Evolutionary conservation across 2,797 vertebrate species (phyloP).

Genomic region (Anisognathus igniventris): DNA sequence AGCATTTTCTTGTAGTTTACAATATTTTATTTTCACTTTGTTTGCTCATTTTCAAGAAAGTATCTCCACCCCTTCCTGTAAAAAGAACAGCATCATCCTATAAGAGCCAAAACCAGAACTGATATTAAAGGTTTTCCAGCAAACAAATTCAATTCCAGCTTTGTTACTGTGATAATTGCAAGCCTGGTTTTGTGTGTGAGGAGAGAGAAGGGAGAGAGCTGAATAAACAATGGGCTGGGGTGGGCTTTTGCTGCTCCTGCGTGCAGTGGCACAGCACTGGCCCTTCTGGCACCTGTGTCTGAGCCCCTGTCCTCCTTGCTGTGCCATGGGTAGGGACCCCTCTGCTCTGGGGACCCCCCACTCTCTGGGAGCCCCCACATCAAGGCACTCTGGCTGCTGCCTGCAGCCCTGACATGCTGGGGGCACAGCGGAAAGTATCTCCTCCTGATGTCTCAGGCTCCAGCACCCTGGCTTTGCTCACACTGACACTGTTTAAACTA

Average conservation of each 20-base stretch:
- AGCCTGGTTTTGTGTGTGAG: background rate
- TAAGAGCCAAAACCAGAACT: background rate
- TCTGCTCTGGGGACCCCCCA: background rate
- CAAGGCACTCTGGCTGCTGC: rapidly evolving
- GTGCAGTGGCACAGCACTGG: background rate
- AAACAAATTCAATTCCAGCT: background rate
- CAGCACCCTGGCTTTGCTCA: background rate
- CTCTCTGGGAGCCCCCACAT: background rate
- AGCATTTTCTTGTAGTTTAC: background rate
- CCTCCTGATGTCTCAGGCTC: background rate
- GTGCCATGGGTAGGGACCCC: background rate
- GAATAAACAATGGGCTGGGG: background rate
- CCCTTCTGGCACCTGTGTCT: background rate
- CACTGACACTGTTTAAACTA: background rate
- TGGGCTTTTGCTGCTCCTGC: background rate
- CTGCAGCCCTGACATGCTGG: rapidly evolving
- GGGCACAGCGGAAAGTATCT: background rate
- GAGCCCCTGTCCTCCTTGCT: background rate
- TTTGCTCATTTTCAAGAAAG: constrained; percentile 35
- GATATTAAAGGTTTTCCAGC: background rate
- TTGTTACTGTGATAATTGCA: background rate
- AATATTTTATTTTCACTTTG: constrained; percentile 22
- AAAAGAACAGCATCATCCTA: background rate
- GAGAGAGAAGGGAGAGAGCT: background rate
- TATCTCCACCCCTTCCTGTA: background rate